Evolutionary conservation across 2,888 invertebrate species (phyloP), one percentile per base, ranked within the genome.

Genomic region (Xestia xanthographa): DNA sequence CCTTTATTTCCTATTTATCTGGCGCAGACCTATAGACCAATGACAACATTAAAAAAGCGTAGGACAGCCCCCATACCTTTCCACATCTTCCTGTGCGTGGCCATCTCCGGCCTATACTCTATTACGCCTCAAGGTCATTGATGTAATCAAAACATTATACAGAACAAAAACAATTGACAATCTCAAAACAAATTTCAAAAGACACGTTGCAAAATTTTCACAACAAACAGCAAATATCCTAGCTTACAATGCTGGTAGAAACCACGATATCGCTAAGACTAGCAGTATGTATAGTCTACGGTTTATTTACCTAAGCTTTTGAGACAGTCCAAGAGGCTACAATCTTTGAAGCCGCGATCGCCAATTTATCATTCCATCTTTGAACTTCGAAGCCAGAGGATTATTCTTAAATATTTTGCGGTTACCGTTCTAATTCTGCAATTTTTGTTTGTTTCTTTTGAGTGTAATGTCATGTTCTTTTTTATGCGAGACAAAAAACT

Each of bases 281-380:
- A 67, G 74, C 81, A 79, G 68, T 80, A 69, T 80, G 68, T 80
- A 69, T 80, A 29, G 84, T 82, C 75, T 82, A 80, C 79, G 83
- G 90, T 92, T 92, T 93, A 93, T 93, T 94, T 92, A 90, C 91
- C 90, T 90, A 92, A 92, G 91, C 91, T 92, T 92, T 93, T 90
- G 93, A 93, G 93, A 93, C 94, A 90, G 91, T 90, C 84, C 87
- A 86, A 91, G 91, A 90, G 92, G 91, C 91, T 89, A 90, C 91
- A 92, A 88, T 89, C 88, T 89, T 84, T 80, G 86, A 50, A 92
- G 58, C 71, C 60, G 43, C 89, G 89, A 92, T 92, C 88, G 90
- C 87, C 92, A 92, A 93, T 93, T 93, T 94, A 92, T 93, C 92
- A 91, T 91, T 90, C 89, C 90, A 87, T 91, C 90, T 90, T 86